phyloP scores from a whole-genome alignment of 1,140 invertebrate species.

The Propsilocerus akamusi region DNA sequence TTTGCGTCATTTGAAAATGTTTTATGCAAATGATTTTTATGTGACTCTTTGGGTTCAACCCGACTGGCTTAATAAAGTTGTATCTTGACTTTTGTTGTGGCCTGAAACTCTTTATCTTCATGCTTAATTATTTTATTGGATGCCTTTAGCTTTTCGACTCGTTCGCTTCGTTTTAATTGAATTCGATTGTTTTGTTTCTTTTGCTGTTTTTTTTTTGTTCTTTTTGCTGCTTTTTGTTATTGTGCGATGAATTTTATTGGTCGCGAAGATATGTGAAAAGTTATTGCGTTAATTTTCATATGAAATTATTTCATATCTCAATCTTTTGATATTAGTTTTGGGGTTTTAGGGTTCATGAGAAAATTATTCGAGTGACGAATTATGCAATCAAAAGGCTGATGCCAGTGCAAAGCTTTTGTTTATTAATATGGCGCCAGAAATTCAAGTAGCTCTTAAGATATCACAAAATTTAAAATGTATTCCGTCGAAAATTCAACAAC shows the following conservation, averaged over 20 bases:
- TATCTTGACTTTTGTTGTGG: neutral
- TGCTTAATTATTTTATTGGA: constrained; percentile 3
- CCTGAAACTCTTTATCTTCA: neutral
- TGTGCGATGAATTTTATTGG: neutral
- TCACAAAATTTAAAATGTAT: too few relatives aligned
- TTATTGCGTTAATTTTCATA: neutral
- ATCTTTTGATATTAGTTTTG: too few relatives aligned
- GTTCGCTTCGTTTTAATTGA: too few relatives aligned
- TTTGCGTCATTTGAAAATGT: neutral
- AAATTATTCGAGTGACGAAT: neutral
- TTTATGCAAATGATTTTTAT: constrained; percentile 2
- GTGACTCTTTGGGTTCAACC: neutral
- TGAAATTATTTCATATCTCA: too few relatives aligned
- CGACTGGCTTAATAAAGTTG: constrained; percentile 1
- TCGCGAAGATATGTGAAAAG: neutral
- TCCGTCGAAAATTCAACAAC: too few relatives aligned
- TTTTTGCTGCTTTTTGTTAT: neutral
- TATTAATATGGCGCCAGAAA: too few relatives aligned
- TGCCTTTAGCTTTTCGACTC: neutral
- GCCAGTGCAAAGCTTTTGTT: too few relatives aligned
- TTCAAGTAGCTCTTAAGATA: too few relatives aligned
- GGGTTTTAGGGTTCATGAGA: neutral
- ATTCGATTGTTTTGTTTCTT: neutral
- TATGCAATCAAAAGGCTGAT: too few relatives aligned
- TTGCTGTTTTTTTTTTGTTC: neutral